Base-by-base conservation (phyloP, 2,888 invertebrate species). In the Zootermopsis nevadensis region DNA sequence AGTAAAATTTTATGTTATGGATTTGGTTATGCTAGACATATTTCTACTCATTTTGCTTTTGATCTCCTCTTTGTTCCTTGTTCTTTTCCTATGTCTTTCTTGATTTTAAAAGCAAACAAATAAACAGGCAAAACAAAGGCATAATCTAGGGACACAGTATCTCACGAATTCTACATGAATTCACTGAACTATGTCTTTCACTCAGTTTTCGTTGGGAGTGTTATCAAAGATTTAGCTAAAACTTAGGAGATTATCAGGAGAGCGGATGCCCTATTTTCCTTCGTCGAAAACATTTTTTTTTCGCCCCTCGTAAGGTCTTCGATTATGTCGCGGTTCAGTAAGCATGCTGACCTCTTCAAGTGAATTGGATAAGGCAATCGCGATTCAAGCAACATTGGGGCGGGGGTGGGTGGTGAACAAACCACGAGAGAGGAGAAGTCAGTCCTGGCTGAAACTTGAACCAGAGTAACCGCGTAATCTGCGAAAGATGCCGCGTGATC, bases 221-320 rank as follows among this genome's bases (percentile, higher is more conserved):
- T 38, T 38, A 38, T 74, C 35, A 74, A n/a, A 74, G 42, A 74
- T 74, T 74, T 24, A 38, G n/a, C 33, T 69, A 74, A 35, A 38
- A 38, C 10, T 38, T 33, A 38, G n/a, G 1, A 38, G 74, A 74
- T 38, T 38, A 74, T n/a, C 38, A 22, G 27, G 19, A n/a, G 27
- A 35, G 2, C 19, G 38, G 10, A 3, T 24, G 24, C 38, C 24
- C 42, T 42, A 74, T 35, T 27, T 74, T 74, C 33, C 22, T 22
- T 69, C 4, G n/a, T 60, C 27, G 60, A 60, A 60, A 60, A 60
- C 19, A 69, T 69, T 69, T 69, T 69, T 69, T 69, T 69, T 69
- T 33, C 22, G 38, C 33, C 74, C 74, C 22, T 74, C 38, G 42
- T 24, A 38, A 38, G n/a, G 0, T 74, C 38, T 74, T 74, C 42